A percentile compares a stretch with the other conserved stretches of the same genome.
Evolutionary conservation across 2,113 vertebrate genomes (phyloP).

Genomic region (Petrocephalus microphthalmus): DNA sequence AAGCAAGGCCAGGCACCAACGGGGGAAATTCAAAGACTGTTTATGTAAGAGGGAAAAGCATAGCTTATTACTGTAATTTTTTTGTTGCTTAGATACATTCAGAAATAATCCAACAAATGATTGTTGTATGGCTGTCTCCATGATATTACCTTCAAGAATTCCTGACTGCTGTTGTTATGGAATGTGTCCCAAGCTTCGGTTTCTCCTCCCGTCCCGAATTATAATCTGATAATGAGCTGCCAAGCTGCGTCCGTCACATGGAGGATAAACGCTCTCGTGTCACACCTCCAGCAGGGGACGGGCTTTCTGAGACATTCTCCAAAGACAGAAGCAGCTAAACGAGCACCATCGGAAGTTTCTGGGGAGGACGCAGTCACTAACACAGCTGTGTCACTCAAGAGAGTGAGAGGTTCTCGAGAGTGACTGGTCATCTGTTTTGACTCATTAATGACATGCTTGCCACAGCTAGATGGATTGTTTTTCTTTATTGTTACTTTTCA

Average conservation of each 20-base stretch:
- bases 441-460: background rate
- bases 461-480: background rate
- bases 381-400: background rate
- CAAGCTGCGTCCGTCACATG: background rate
- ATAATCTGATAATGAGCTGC: slow-evolving; percentile 10
- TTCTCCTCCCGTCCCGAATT: background rate
- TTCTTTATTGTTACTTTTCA: background rate
- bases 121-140: background rate
- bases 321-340: background rate
- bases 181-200: background rate
- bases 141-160: background rate
- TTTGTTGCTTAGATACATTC: background rate
- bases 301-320: background rate
- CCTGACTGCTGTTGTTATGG: background rate
- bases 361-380: background rate
- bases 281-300: background rate
- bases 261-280: background rate
- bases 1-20: background rate
- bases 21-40: background rate
- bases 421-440: background rate
- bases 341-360: background rate
- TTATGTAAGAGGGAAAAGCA: background rate
- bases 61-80: background rate
- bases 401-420: background rate
- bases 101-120: background rate